Percentiles rank a stretch among this genome's conserved stretches.
Conservation (phyloP, 2,113 vertebrate species). For the Etheostoma cragini region DNA sequence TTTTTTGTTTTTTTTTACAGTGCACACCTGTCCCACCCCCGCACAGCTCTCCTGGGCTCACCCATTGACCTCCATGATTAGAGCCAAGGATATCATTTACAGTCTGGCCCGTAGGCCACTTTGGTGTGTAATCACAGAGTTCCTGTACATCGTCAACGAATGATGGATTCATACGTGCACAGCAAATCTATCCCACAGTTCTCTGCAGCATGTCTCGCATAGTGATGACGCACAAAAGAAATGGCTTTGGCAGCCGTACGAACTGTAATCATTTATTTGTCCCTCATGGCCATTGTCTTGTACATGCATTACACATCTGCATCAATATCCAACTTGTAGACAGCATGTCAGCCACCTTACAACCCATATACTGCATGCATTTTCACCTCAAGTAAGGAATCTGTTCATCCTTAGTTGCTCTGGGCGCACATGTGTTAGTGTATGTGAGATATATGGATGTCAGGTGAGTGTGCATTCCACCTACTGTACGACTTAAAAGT, state of each 20-base stretch:
- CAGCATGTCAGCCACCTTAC: constrained; percentile 52
- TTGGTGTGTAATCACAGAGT: constrained; percentile 66
- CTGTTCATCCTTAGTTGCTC: constrained; percentile 54
- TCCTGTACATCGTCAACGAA: constrained; percentile 65
- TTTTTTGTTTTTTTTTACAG: background rate
- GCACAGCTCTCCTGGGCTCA: constrained; percentile 36
- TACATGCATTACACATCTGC: constrained; percentile 56
- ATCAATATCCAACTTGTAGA: constrained; percentile 45
- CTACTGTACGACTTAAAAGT: constrained; percentile 28
- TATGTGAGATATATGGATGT: constrained; percentile 49
- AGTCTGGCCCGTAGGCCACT: constrained; percentile 56
- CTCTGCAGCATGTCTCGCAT: constrained; percentile 25
- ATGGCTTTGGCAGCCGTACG: constrained; percentile 47
- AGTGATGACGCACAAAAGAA: constrained; percentile 53
- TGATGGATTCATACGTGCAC: constrained; percentile 51
- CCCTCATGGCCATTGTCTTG: constrained; percentile 37
- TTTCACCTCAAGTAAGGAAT: constrained; percentile 39
- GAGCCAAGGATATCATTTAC: constrained; percentile 68
- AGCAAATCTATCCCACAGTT: constrained; percentile 42
- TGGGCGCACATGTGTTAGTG: constrained; percentile 22
- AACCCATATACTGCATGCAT: constrained; percentile 33
- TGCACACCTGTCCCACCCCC: constrained; percentile 52
- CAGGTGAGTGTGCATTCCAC: constrained; percentile 59
- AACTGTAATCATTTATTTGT: constrained; percentile 64
- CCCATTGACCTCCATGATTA: constrained; percentile 52